Evolutionary conservation across 2,113 vertebrate species (phyloP), one percentile per base, ranked within the genome.

Genomic region (Fukomys damarensis): DNA sequence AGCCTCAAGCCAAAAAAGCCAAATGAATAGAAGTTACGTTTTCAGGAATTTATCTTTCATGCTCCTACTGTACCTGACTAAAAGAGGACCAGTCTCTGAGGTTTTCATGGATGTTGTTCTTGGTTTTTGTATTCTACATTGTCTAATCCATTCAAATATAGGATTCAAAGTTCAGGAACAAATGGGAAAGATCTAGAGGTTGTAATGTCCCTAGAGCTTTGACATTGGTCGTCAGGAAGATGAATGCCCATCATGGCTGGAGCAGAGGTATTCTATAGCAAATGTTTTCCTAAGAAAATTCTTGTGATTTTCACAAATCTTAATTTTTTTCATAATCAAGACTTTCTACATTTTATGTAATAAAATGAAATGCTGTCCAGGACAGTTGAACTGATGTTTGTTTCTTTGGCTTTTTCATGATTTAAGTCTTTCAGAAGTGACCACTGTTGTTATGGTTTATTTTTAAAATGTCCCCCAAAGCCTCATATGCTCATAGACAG

Each of bases 261-360:
- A 95, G 14, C 63, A 85, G 63, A 83, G 38, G 35, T 77, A 61
- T 35, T n/a, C 41, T 88, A 91, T 13, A 81, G 58, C 43, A 84
- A 41, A 38, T 89, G 35, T 74, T 90, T 94, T 90, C 38, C 77
- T 93, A 52, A 94, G 89, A 77, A 93, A 61, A 93, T 54, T 70
- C 22, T 89, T 80, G 20, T 19, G 20, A 28, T 94, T 96, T 63
- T 95, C 7, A 87, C 79, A 86, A 96, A 58, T 91, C 38, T 65
- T 41, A 49, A 19, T 38, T 94, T 92, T 96, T 96, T 79, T 63
- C 93, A 49, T 49, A 91, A 7, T 79, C 19, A 90, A 92, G 61
- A 20, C 35, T 96, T 96, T 94, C 38, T 97, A 92, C 13, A 61
- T 83, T 96, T 97, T 95, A 46, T 52, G 38, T 94, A 96, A 96